Percentiles rank a stretch among this genome's conserved stretches.
phyloP scores from a whole-genome alignment of 2,888 invertebrate species.

The Oscheius onirici region DNA sequence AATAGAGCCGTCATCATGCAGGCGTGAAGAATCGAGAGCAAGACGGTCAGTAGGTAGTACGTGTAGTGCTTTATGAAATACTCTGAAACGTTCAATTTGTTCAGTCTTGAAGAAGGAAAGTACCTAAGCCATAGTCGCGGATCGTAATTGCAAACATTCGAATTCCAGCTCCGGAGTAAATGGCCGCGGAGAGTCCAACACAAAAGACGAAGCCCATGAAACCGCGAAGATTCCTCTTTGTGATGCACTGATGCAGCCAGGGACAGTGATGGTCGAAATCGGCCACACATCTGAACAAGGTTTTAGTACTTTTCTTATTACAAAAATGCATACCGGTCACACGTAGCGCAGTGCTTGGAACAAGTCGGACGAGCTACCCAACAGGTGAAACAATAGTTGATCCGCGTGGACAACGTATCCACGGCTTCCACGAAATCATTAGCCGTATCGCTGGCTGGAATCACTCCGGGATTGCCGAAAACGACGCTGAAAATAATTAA shows the following conservation, averaged over 20 bases:
- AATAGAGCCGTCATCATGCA: slow-evolving; percentile 49
- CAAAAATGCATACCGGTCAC: slow-evolving; percentile 45
- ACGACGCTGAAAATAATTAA: slow-evolving; percentile 41
- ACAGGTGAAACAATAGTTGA: slow-evolving; percentile 54
- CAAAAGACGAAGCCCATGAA: slow-evolving; percentile 54
- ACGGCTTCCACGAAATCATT: slow-evolving; percentile 44
- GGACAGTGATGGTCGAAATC: slow-evolving; percentile 61
- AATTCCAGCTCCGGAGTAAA: slow-evolving; percentile 40
- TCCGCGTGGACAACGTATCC: slow-evolving; percentile 40
- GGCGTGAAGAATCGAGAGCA: slow-evolving; percentile 47
- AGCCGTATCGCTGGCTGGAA: slow-evolving; percentile 36
- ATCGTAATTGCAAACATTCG: slow-evolving; percentile 36
- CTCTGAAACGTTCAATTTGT: slow-evolving; percentile 43
- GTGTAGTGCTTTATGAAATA: slow-evolving; percentile 38
- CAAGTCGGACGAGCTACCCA: slow-evolving; percentile 39
- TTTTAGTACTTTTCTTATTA: not conserved
- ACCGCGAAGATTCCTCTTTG: slow-evolving; percentile 49
- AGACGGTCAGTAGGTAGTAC: slow-evolving; percentile 46
- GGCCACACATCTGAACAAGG: slow-evolving; percentile 49
- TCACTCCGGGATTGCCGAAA: slow-evolving; percentile 47
- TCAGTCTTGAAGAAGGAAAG: not conserved
- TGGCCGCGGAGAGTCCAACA: slow-evolving; percentile 41
- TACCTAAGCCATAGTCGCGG: slow-evolving; percentile 43
- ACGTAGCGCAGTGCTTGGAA: slow-evolving; percentile 55
- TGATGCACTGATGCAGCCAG: slow-evolving; percentile 57